Evolutionary conservation across 2,797 vertebrate species (phyloP), one percentile per base, ranked within the genome.

Genomic region (Neosilurus hyrtlii): DNA sequence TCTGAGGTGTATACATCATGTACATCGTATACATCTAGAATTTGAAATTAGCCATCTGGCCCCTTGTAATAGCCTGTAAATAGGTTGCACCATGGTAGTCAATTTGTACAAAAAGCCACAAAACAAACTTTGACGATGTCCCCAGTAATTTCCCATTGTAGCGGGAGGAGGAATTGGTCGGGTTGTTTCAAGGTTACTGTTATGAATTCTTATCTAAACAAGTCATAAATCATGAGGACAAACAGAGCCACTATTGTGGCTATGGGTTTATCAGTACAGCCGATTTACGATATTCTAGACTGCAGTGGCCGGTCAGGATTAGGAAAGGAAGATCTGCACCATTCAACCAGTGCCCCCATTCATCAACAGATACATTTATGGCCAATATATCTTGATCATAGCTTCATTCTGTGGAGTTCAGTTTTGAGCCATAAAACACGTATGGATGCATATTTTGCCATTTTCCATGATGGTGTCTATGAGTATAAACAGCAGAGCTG

Each of bases 401-500:
- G 51, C 54, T 75, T n/a, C 14, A 24, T 16, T 49, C 14, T 18
- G 30, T 37, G 52, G 2, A 56, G 54, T 37, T 63, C 9, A 24
- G 18, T 26, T 62, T 24, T 63, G 61, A 63, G 9, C 57, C 59
- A 63, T 26, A 78, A 78, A 78, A 78, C 20, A 78, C 59, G 63
- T 62, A 77, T 26, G 15, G 51, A 63, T 49, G 22, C 15, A 63
- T 51, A 5, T 43, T 43, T 51, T n/a, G 30, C 12, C 5, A 22
- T 6, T 10, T 49, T 62, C 11, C 10, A 49, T 11, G 20, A 62
- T 75, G 52, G 22, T 8, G 16, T 59, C 20, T 71, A 54, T 73
- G 14, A 59, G 73, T 26, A 75, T 37, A 26, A 75, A 75, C 37
- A 2, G 9, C 56, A 77, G 22, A 62, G 12, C n/a, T 77, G 75